phyloP scores from a whole-genome alignment of 2,113 vertebrate genomes.

The Henicopernis longicauda region DNA sequence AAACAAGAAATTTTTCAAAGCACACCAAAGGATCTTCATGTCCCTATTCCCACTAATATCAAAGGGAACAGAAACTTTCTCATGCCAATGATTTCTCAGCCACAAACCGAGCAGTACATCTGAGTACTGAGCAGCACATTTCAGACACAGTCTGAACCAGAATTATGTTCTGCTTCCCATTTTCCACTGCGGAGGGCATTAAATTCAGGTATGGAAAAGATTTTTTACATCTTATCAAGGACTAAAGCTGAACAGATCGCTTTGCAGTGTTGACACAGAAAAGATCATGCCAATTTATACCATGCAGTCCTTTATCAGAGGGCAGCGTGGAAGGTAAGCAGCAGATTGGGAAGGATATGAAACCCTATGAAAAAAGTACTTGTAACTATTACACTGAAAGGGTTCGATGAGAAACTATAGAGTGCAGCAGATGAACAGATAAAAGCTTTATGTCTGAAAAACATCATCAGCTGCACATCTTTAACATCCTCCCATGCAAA shows the following conservation, averaged over 20 bases:
- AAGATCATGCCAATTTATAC: neutral
- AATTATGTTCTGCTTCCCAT: neutral
- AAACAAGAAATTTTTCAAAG: constrained; percentile 4
- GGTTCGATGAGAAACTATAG: neutral
- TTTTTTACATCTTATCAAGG: neutral
- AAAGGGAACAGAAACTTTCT: neutral
- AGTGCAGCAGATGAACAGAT: neutral
- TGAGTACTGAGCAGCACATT: neutral
- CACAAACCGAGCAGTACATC: neutral
- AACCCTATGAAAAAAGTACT: neutral
- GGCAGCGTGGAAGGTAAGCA: neutral
- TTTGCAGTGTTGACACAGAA: neutral
- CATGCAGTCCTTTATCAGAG: neutral
- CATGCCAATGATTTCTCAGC: neutral
- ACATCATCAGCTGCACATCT: neutral
- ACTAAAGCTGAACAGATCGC: neutral
- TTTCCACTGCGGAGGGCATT: neutral
- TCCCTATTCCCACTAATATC: neutral
- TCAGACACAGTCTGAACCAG: neutral
- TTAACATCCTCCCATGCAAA: neutral
- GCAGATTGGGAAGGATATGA: neutral
- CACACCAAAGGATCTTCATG: neutral
- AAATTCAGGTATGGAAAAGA: neutral
- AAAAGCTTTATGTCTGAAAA: neutral
- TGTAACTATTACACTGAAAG: neutral